phyloP scores from a whole-genome alignment of 2,888 invertebrate genomes.

The Adelognathus sp. region DNA sequence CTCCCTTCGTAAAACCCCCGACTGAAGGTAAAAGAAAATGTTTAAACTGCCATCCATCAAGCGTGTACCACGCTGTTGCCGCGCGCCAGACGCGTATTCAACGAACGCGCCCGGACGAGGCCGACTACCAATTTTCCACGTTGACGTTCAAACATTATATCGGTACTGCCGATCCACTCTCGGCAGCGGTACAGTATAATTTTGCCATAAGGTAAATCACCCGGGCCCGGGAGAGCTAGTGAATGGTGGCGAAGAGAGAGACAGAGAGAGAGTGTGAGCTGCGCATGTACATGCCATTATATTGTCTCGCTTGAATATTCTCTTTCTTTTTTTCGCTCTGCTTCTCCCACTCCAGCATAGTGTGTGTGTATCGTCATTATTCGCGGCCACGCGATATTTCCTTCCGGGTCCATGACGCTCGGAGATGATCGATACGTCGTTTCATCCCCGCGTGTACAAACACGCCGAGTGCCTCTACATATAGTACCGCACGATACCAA shows the following conservation, averaged over 20 bases:
- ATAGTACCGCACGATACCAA: background rate
- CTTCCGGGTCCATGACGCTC: constrained; percentile 26
- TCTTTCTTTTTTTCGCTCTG: background rate
- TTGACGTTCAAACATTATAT: constrained; percentile 60
- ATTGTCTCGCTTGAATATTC: constrained; percentile 50
- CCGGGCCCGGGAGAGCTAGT: constrained; percentile 10
- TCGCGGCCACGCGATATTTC: constrained; percentile 52
- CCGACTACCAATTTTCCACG: constrained; percentile 55
- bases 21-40: constrained; percentile 43
- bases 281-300: constrained; percentile 53
- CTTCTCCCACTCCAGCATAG: background rate
- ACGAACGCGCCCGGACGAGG: background rate
- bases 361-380: constrained; percentile 32
- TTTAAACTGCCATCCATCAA: constrained; percentile 56
- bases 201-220: constrained; percentile 65
- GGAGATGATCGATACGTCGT: constrained; percentile 51
- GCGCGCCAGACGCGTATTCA: constrained; percentile 6
- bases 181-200: constrained; percentile 62
- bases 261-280: background rate
- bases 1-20: too few species aligned
- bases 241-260: background rate
- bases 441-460: background rate
- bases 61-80: constrained; percentile 13
- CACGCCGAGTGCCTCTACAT: too few species aligned
- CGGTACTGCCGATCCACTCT: constrained; percentile 45